Conservation (phyloP, 64 coral and sea anemone species). For the Porites lutea region DNA sequence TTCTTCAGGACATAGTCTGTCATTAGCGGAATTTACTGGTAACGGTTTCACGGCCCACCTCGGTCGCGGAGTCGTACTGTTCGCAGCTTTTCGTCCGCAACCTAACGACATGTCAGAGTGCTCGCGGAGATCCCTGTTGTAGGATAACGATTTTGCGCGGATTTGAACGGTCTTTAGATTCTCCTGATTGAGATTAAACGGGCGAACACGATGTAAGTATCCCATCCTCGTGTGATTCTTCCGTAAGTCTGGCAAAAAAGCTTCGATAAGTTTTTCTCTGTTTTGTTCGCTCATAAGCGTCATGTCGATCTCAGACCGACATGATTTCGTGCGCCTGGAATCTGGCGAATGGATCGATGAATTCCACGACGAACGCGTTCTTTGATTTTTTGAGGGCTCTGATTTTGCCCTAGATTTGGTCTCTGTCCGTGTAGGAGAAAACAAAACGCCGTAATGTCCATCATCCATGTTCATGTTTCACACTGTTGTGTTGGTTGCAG, state of each 20-base stretch:
- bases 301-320: slow-evolving; percentile 81
- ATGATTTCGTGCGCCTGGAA: slow-evolving; percentile 51
- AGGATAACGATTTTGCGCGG: slow-evolving; percentile 76
- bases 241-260: slow-evolving; percentile 81
- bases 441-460: not conserved
- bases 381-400: slow-evolving; percentile 7
- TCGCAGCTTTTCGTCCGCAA: slow-evolving; percentile 76
- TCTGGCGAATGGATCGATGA: slow-evolving; percentile 4
- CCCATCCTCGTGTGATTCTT: slow-evolving; percentile 79
- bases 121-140: slow-evolving; percentile 74
- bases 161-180: slow-evolving; percentile 94
- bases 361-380: not conserved
- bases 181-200: slow-evolving; percentile 87
- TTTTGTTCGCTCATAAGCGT: slow-evolving; percentile 67
- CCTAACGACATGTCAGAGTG: slow-evolving; percentile 74
- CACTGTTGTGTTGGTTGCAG: not conserved
- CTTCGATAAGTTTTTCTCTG: slow-evolving; percentile 61
- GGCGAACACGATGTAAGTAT: slow-evolving; percentile 40
- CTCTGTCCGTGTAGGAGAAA: not conserved
- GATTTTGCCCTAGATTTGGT: slow-evolving; percentile 32
- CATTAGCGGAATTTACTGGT: slow-evolving; percentile 79
- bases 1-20: slow-evolving; percentile 69
- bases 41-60: slow-evolving; percentile 77
- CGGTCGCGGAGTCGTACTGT: slow-evolving; percentile 75
- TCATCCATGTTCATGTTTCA: not conserved